Percentiles rank a stretch among this genome's conserved stretches.
Conservation (phyloP, 2,113 vertebrate species). For the Himantopus leucocephalus region DNA sequence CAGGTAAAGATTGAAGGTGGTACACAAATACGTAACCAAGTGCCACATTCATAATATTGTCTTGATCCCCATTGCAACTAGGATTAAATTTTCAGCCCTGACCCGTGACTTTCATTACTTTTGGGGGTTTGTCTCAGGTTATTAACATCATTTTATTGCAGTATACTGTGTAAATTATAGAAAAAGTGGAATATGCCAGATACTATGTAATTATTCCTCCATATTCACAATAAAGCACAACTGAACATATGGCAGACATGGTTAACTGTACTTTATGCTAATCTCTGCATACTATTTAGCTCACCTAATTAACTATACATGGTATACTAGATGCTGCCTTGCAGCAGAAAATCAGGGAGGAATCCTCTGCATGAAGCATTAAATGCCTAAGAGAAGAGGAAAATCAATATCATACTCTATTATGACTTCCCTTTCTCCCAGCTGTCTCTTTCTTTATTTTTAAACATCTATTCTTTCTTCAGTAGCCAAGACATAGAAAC, state of each 20-base stretch:
- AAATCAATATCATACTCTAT: not conserved
- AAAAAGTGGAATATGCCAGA: not conserved
- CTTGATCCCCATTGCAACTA: not conserved
- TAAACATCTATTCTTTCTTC: not conserved
- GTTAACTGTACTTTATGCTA: slow-evolving; percentile 56
- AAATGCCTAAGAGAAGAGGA: not conserved
- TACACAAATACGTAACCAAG: not conserved
- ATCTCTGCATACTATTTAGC: slow-evolving; percentile 34
- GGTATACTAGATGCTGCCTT: not conserved
- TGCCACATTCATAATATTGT: not conserved
- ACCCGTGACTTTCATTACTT: slow-evolving; percentile 12
- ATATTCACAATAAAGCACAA: slow-evolving; percentile 23
- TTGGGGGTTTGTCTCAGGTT: slow-evolving; percentile 28
- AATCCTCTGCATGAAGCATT: not conserved
- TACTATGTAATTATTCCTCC: slow-evolving; percentile 32
- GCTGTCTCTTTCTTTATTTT: not conserved
- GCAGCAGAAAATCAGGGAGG: not conserved
- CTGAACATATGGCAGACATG: slow-evolving; percentile 22
- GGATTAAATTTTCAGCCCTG: slow-evolving; percentile 20
- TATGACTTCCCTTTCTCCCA: not conserved
- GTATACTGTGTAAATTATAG: slow-evolving; percentile 16
- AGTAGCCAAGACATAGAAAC: not conserved
- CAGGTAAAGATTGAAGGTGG: not conserved
- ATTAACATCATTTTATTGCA: slow-evolving; percentile 32
- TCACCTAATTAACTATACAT: slow-evolving; percentile 53